Evolutionary conservation across 2,888 invertebrate species (phyloP).

Genomic region (Aporophyla lueneburgensis): DNA sequence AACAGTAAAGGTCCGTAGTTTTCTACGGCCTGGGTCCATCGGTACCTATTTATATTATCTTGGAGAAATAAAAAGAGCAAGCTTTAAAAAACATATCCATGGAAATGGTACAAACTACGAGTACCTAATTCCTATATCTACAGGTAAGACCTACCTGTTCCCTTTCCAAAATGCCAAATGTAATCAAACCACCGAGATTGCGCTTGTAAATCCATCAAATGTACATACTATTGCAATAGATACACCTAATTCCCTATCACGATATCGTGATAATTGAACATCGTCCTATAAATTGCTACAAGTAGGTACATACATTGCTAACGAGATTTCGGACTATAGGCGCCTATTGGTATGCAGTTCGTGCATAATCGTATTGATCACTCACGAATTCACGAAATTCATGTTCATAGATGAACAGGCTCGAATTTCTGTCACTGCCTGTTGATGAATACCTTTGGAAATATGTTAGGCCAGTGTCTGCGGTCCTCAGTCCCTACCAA

Average conservation of each 20-base stretch:
- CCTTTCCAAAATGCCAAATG: conserved; percentile 19
- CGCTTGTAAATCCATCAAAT: background rate
- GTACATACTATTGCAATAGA: conserved; percentile 11
- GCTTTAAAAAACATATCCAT: background rate
- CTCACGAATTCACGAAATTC: conserved; percentile 42
- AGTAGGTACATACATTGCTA: background rate
- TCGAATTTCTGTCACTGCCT: conserved; percentile 8
- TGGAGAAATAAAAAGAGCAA: background rate
- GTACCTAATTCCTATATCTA: background rate
- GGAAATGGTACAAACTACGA: background rate
- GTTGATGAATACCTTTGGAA: background rate
- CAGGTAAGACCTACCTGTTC: background rate
- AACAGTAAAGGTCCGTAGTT: no score
- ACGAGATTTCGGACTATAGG: conserved; percentile 20
- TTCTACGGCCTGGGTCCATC: background rate
- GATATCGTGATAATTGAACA: conserved; percentile 48
- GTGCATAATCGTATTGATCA: conserved; percentile 2
- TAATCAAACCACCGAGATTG: conserved; percentile 23
- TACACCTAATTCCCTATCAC: conserved; percentile 39
- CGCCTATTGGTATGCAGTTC: conserved; percentile 38
- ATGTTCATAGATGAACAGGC: conserved; percentile 6
- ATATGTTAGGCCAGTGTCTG: background rate
- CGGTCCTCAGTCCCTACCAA: background rate
- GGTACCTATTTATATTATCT: background rate
- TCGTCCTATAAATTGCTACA: conserved; percentile 39